Evolutionary conservation across 2,797 vertebrate genomes (phyloP).

Genomic region (Muscicapa striata): DNA sequence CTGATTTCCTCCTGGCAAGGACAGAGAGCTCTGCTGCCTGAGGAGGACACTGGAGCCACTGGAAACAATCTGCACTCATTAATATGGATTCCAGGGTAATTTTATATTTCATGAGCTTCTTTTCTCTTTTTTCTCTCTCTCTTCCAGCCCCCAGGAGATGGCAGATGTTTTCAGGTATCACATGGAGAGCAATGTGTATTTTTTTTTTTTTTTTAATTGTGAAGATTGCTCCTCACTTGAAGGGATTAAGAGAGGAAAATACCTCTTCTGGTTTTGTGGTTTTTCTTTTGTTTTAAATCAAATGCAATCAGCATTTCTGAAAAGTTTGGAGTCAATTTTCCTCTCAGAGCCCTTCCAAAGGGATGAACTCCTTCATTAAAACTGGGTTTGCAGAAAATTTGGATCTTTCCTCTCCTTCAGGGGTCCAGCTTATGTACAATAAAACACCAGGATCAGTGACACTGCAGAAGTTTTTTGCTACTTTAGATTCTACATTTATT

Average conservation of each 20-base stretch:
- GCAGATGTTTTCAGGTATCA: slow-evolving; percentile 45
- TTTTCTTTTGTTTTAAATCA: background rate
- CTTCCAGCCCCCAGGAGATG: slow-evolving; percentile 38
- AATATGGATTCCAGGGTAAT: slow-evolving; percentile 26
- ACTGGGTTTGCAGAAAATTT: background rate
- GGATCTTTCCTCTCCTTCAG: background rate
- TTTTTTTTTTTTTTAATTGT: background rate
- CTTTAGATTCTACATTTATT: background rate
- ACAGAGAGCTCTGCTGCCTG: background rate
- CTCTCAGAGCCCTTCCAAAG: background rate
- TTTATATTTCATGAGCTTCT: slow-evolving; percentile 59
- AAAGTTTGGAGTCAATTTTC: background rate
- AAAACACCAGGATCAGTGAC: background rate
- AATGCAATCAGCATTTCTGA: background rate
- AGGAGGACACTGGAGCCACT: background rate
- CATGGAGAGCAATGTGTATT: slow-evolving; percentile 8
- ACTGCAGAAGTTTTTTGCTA: background rate
- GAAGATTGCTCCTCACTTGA: slow-evolving; percentile 4
- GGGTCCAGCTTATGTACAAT: background rate
- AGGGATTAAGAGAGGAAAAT: background rate
- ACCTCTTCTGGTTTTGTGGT: background rate
- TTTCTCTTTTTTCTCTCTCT: background rate
- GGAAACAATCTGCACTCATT: background rate
- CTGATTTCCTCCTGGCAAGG: background rate
- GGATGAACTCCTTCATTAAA: background rate